Percentiles rank a stretch among this genome's conserved stretches.
Conservation (phyloP, 2,113 vertebrate species). For the Narcine bancroftii region DNA sequence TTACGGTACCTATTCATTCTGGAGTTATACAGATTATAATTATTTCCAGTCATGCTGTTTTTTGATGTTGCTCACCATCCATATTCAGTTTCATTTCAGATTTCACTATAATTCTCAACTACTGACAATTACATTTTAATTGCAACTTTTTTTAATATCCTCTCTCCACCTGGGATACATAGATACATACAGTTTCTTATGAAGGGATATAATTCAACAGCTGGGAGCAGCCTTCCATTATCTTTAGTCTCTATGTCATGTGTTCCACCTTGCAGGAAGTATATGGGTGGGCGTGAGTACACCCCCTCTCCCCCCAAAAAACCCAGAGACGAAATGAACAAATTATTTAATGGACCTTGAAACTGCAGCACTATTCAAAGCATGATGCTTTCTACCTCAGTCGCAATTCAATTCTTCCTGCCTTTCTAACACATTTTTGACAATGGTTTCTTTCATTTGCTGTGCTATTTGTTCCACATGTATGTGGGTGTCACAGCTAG, state of each 20-base stretch:
- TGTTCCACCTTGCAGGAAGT: neutral
- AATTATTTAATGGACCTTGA: neutral
- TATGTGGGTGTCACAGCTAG: conserved; percentile 94
- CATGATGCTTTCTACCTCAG: no score
- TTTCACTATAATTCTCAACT: neutral
- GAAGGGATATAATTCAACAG: neutral
- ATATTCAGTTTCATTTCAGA: neutral
- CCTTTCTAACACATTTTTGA: neutral
- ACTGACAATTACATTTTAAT: neutral
- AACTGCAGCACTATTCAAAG: neutral
- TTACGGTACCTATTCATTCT: neutral
- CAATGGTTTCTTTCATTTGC: conserved; percentile 30
- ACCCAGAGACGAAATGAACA: no score
- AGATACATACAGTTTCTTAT: neutral
- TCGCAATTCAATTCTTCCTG: no score
- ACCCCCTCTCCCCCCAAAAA: no score
- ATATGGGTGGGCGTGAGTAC: no score
- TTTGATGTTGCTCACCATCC: neutral
- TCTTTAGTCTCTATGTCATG: neutral
- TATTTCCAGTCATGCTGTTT: neutral
- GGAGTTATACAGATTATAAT: neutral
- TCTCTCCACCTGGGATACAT: neutral
- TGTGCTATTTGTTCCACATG: conserved; percentile 98
- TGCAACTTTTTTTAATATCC: neutral
- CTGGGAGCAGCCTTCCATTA: neutral